Evolutionary conservation across 2,888 invertebrate species (phyloP).

Genomic region (Diarsia rubi): DNA sequence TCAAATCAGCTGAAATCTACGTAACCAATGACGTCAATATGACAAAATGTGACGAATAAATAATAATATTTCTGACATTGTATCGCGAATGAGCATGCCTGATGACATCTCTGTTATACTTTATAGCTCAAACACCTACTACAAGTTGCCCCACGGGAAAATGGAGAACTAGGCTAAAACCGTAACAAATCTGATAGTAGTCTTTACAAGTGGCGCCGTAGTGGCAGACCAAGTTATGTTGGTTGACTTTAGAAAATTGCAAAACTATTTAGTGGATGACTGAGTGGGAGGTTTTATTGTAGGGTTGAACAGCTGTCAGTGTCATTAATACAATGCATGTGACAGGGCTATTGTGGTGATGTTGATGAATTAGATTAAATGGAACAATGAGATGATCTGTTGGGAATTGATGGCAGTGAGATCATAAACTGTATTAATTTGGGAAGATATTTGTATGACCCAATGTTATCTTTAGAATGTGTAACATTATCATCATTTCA

Average conservation of each 20-base stretch:
- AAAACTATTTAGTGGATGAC: conserved; percentile 40
- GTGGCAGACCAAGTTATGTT: conserved; percentile 3
- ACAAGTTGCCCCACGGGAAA: not conserved
- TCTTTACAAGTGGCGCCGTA: not conserved
- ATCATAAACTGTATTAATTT: not conserved
- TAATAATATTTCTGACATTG: conserved; percentile 42
- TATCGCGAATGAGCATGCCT: conserved; percentile 2
- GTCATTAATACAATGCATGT: conserved; percentile 31
- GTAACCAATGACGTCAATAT: conserved; percentile 33
- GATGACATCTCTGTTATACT: conserved; percentile 55
- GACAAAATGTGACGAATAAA: conserved; percentile 44
- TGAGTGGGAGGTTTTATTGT: conserved; percentile 32
- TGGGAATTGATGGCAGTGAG: conserved; percentile 4
- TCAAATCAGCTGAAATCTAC: conserved; percentile 7
- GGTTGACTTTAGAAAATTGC: conserved; percentile 25
- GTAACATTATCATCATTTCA: too few relatives aligned
- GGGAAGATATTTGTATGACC: not conserved
- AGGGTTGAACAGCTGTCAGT: conserved; percentile 40
- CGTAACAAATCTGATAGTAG: not conserved
- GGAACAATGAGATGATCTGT: not conserved
- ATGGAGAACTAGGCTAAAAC: not conserved
- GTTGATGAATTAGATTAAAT: conserved; percentile 29
- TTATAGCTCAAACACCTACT: conserved; percentile 5
- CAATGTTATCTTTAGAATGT: conserved; percentile 4
- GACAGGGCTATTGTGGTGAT: conserved; percentile 20